Base-by-base conservation (phyloP, 2,113 vertebrate genomes). In the Colius striatus region DNA sequence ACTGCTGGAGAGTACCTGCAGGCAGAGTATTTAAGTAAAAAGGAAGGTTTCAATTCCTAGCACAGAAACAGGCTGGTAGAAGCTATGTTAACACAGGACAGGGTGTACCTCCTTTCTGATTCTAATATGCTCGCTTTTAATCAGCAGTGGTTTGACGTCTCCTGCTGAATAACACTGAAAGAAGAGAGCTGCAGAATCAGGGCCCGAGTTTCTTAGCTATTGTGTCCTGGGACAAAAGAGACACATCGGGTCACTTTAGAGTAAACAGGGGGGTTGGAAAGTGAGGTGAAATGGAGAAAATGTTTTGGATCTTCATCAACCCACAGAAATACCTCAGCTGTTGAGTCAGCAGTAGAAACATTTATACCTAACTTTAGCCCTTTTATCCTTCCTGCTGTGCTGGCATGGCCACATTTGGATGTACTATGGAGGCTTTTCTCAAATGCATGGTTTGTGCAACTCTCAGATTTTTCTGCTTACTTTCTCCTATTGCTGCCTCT, bases 241-340 rank as follows among this genome's bases (percentile, higher is more conserved):
- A 88, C 75, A 93, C 9, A 1, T 81, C 38, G 5, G 95, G 94
- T 94, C 90, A 71, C 72, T 90, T 85, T 5, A 60, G 87, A 96
- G 47, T 80, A 94, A 96, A 91, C 87, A 79, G 36, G 5, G 38
- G 73, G 82, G 77, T 76, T 94, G 79, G 90, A 80, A 92, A 89
- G 79, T 43, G 93, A 94, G 85, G 53, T 74, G 87, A 86, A 90
- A 94, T 7, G 9, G 61, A 88, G 75, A 90, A 91, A 95, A 96
- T 75, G 63, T 43, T 94, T 71, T 93, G 92, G 48, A 86, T 84
- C 60, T 70, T 92, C 72, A 27, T 91, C 94, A 95, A 12, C 72
- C 75, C 79, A 53, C 85, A 74, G 82, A 90, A 91, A 63, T 60
- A 65, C 48, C 71, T 87, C 57, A 36, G 83, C 76, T 84, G 74